Base-by-base conservation (phyloP, 2,888 invertebrate species). In the Cactoblastis cactorum region DNA sequence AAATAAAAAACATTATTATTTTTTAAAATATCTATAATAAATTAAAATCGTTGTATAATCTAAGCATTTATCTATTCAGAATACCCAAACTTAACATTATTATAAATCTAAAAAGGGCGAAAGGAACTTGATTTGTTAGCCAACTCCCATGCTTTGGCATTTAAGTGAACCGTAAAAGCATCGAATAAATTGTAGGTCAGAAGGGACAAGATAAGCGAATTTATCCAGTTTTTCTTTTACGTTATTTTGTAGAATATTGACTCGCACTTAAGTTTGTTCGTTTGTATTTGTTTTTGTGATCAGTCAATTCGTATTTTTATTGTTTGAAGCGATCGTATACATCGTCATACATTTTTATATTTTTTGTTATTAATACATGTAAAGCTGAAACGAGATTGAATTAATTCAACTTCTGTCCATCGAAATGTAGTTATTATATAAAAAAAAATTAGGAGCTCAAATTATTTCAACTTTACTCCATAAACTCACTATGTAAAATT, bases 121-220 rank as follows among this genome's bases (percentile, higher is more conserved):
- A 79, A 74, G 57, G 72, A 77, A 80, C 80, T 83, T 83, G 80
- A 86, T 83, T 85, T 83, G 77, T 71, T 71, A 81, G 70, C 77
- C 75, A 72, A 80, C 76, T 80, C 80, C 74, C 74, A 78, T 84
- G 81, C 84, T 86, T 86, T 84, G 83, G 82, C 83, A 78, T 86
- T 86, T 86, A 80, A 85, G 79, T 85, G 84, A 83, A 82, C 80
- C 85, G 85, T 84, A 80, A 86, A 86, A 82, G 78, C 83, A 82
- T 80, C 80, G 81, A 84, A 85, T 86, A 84, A 86, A 87, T 86
- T 85, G 85, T 87, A 82, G 84, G 87, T 86, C 87, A 83, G 81
- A 83, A 83, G 85, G 87, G 86, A 87, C 83, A 86, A 43, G 83
- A 88, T 86, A 86, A 86, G 70, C 74, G 77, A 65, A 63, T 63